Evolutionary conservation across 2,888 invertebrate species (phyloP).

Genomic region (Erebia ligea): DNA sequence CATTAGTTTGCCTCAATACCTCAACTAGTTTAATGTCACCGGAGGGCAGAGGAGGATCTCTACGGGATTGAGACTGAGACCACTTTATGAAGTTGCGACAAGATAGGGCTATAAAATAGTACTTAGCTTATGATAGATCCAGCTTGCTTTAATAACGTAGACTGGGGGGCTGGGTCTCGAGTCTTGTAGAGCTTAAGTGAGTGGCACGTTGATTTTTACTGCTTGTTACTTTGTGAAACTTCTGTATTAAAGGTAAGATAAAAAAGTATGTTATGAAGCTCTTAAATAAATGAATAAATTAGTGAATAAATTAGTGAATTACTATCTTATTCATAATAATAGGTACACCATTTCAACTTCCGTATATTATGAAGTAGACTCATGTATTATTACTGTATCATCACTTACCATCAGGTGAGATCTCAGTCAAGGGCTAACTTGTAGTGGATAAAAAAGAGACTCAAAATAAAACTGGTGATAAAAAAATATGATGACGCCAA

Average conservation of each 20-base stretch:
- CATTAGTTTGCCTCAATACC: conserved; percentile 7
- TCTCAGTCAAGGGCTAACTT: too few species aligned
- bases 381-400: too few species aligned
- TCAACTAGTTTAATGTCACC: conserved; percentile 30
- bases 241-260: not conserved
- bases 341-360: too few species aligned
- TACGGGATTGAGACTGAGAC: conserved; percentile 25
- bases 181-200: not conserved
- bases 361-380: too few species aligned
- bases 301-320: too few species aligned
- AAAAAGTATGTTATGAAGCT: not conserved
- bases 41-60: conserved; percentile 31
- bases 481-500: too few species aligned
- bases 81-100: conserved; percentile 32
- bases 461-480: too few species aligned
- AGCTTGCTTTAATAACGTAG: conserved; percentile 10
- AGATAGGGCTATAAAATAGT: conserved; percentile 32
- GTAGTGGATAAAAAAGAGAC: too few species aligned
- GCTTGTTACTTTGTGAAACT: not conserved
- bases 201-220: conserved; percentile 9
- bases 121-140: conserved; percentile 30
- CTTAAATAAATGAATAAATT: too few species aligned
- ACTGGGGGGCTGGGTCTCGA: not conserved
- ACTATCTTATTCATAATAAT: too few species aligned
- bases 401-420: too few species aligned